Evolutionary conservation across 2,797 vertebrate genomes (phyloP), one percentile per base, ranked within the genome.

Genomic region (Pseudochromis fuscus): DNA sequence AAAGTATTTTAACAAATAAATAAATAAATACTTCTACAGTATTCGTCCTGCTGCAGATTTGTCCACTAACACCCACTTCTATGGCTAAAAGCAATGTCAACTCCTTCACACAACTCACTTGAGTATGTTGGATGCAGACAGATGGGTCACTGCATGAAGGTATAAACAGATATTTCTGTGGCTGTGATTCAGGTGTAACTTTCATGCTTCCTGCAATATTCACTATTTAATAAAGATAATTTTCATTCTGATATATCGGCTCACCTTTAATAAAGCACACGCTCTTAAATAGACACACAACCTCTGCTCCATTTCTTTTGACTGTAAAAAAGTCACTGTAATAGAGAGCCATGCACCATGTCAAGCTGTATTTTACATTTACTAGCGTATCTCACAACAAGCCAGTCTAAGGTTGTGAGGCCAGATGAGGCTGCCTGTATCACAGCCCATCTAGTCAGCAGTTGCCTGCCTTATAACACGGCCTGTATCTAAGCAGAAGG

Each of bases 401-500:
- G 80, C 75, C 83, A 67, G 72, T 88, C 79, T 63, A 11, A 75
- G 79, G 80, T 65, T 57, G 65, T 3, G 49, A 77, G 65, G 66
- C 84, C 85, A 83, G 83, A 77, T 55, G 87, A 83, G 85, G 25
- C 69, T n/a, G 67, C 61, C 45, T 58, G 78, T 75, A 82, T 86
- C 80, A 64, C 53, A 49, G 73, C 23, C 75, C 80, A 62, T 84
- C 69, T 66, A 73, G 81, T 87, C 82, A 84, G 88, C 89, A 84
- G 76, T 81, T 70, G 71, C 66, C 61, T 73, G 62, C 67, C 72
- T 83, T 50, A 67, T 78, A 79, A 77, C 71, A 8, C 1, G 25
- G 83, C 66, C 80, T 86, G 89, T 91, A 86, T 90, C 90, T 59
- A 52, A 85, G 90, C 86, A 91, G 89, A 89, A 62, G 52, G 79